Percentiles rank a stretch among this genome's conserved stretches.
Conservation (phyloP, 2,888 invertebrate genomes). For the Timema podura region DNA sequence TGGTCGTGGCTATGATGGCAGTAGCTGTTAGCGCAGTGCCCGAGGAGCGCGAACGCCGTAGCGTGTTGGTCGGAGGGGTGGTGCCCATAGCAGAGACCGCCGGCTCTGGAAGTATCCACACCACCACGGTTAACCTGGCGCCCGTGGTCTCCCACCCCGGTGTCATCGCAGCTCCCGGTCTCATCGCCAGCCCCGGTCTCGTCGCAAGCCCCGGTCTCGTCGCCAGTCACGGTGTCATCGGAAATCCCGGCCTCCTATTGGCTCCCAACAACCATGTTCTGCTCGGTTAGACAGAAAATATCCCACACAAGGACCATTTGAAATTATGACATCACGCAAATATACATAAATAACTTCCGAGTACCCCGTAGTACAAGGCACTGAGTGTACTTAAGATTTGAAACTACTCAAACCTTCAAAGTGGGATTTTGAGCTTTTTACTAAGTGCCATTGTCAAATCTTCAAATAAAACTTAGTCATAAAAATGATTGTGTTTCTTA, state of each 20-base stretch:
- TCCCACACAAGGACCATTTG: too few relatives aligned
- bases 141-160: neutral
- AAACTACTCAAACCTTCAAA: too few relatives aligned
- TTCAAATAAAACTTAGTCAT: too few relatives aligned
- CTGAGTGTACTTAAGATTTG: too few relatives aligned
- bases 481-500: too few relatives aligned
- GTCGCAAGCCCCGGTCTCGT: neutral
- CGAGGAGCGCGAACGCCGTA: neutral
- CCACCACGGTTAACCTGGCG: constrained; percentile 14
- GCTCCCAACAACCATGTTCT: too few relatives aligned
- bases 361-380: too few relatives aligned
- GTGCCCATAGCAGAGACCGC: constrained; percentile 4
- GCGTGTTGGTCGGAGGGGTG: constrained; percentile 3
- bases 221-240: neutral
- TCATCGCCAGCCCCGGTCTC: neutral
- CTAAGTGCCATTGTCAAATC: too few relatives aligned
- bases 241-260: too few relatives aligned
- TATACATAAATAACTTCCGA: too few relatives aligned
- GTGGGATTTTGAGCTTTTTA: too few relatives aligned
- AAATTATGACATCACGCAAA: neutral
- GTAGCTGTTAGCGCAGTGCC: neutral
- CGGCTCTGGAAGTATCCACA: constrained; percentile 11
- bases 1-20: neutral
- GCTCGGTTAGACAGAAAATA: too few relatives aligned
- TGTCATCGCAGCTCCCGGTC: neutral